Evolutionary conservation across 2,888 invertebrate species (phyloP).

Genomic region (Hemistola chrysoprasaria): DNA sequence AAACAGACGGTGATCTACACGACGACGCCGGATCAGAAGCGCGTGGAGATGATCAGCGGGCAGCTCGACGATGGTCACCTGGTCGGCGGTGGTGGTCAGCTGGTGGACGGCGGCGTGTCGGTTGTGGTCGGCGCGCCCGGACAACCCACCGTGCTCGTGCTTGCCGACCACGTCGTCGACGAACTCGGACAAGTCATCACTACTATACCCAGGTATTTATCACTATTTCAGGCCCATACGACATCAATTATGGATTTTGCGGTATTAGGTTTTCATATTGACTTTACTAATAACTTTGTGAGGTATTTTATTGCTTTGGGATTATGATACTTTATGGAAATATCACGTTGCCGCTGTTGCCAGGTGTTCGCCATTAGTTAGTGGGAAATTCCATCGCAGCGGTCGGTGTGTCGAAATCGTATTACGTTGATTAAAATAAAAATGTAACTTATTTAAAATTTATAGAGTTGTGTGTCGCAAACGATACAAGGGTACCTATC

Average conservation of each 20-base stretch:
- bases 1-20: conserved; percentile 93
- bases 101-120: conserved; percentile 77
- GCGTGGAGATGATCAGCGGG: conserved; percentile 89
- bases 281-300: conserved; percentile 5
- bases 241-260: too few relatives aligned
- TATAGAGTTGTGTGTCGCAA: conserved; percentile 20
- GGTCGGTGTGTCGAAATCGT: conserved; percentile 31
- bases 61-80: conserved; percentile 83
- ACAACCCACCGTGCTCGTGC: conserved; percentile 85
- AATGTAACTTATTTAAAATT: conserved; percentile 23
- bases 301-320: conserved; percentile 48
- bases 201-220: conserved; percentile 83
- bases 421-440: conserved; percentile 24
- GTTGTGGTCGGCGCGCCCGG: conserved; percentile 77
- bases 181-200: conserved; percentile 86
- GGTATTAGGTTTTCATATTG: too few relatives aligned
- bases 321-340: conserved; percentile 52
- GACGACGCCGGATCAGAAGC: conserved; percentile 89
- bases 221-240: conserved; percentile 33
- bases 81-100: conserved; percentile 72
- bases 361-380: conserved; percentile 46
- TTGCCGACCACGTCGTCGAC: conserved; percentile 87
- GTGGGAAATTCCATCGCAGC: conserved; percentile 55
- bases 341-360: conserved; percentile 46
- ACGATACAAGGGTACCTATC: conserved; percentile 7